Conservation (phyloP, 2,113 vertebrate species). For the Pampusana beccarii region DNA sequence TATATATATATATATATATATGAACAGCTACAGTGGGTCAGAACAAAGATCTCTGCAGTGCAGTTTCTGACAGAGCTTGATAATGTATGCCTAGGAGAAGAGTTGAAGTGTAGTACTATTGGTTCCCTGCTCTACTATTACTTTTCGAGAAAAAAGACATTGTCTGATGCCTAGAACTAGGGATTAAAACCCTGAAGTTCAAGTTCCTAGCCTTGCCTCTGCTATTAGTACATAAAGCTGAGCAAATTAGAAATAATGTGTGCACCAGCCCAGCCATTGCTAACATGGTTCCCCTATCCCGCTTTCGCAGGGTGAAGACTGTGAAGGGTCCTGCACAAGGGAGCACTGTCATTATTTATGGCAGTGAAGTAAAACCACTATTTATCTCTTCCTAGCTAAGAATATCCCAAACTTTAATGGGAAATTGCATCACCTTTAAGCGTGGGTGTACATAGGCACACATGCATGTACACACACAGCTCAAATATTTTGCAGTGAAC, state of each 20-base stretch:
- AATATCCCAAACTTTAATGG: not conserved
- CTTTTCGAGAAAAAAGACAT: not conserved
- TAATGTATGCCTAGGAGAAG: not conserved
- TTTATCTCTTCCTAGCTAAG: not conserved
- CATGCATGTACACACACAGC: slow-evolving; percentile 12
- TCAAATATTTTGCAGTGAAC: slow-evolving; percentile 28
- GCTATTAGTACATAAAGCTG: not conserved
- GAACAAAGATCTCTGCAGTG: not conserved
- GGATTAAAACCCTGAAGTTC: not conserved
- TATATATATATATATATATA: no score
- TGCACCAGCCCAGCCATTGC: not conserved
- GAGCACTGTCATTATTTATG: not conserved
- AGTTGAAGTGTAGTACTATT: not conserved
- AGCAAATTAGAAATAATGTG: not conserved
- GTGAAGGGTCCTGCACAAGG: not conserved
- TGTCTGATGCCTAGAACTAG: not conserved
- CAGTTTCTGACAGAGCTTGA: not conserved
- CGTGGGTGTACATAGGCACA: not conserved
- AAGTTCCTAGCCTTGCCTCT: not conserved
- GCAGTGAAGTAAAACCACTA: not conserved
- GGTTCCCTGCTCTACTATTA: not conserved
- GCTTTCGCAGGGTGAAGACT: not conserved
- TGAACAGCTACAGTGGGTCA: not conserved
- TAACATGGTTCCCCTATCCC: not conserved
- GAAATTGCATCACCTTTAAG: slow-evolving; percentile 51